Evolutionary conservation across 2,888 invertebrate genomes (phyloP), one percentile per base, ranked within the genome.

Genomic region (Polyommatus icarus): DNA sequence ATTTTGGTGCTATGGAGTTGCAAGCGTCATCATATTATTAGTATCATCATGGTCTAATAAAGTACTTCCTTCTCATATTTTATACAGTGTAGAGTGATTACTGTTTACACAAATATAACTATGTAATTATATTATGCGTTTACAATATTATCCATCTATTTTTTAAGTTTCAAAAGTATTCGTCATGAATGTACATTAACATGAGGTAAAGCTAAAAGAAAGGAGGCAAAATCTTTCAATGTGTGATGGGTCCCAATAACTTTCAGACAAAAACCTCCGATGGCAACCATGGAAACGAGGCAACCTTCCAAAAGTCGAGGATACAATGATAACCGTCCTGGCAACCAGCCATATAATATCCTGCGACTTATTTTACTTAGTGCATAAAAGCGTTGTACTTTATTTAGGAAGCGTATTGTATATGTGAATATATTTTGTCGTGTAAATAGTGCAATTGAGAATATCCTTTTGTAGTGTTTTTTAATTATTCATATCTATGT

Each of bases 281-380:
- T 15, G 29, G 29, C 20, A 29, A 29, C 67, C 32, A 32, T 67
- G 29, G 67, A 67, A 71, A 72, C 40, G n/a, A 72, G 40, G 40
- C 72, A 72, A 40, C 72, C 40, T 72, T 72, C 72, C 72, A 72
- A 72, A 20, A 40, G 72, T 40, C 8, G 72, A 40, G 36, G 20
- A 32, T 32, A 32, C 15, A 67, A 67, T 18, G n/a, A 71, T 36
- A 40, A 40, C 72, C n/a, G 72, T 72, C 72, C 72, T 72, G 72
- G 72, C 72, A 72, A 36, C 40, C 72, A 20, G 72, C 40, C 72
- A 72, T 40, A 40, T 67, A 67, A 67, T 32, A 67, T 67, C 29
- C 29, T 40, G 36, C n/a, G 4, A 20, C n/a, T 40, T 72, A 40
- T 40, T 72, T 12, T 10, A 72, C n/a, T 40, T 40, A 40, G 67